Percentiles rank a stretch among this genome's conserved stretches.
Conservation (phyloP, 2,888 invertebrate genomes). For the Cremastinae sp. region DNA sequence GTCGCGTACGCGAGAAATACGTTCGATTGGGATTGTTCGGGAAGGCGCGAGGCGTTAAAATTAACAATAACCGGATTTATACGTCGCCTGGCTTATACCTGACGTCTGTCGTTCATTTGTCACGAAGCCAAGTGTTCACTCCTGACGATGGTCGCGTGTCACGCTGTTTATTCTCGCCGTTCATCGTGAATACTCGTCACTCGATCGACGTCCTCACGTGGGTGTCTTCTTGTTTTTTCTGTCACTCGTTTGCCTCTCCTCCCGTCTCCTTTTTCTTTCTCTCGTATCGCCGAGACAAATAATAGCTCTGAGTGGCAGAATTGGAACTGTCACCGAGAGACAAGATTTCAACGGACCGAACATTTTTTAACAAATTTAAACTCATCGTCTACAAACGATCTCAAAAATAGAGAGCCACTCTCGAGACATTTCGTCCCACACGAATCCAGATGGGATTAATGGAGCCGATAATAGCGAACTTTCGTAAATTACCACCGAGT, state of each 20-base stretch:
- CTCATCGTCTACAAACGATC: too few relatives aligned
- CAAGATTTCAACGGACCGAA: background rate
- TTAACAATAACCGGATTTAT: conserved; percentile 55
- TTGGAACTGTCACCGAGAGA: conserved; percentile 8
- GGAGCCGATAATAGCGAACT: too few relatives aligned
- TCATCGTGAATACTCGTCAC: conserved; percentile 41
- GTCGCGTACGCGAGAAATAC: conserved; percentile 26
- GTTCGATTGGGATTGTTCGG: conserved; percentile 3
- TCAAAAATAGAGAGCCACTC: too few relatives aligned
- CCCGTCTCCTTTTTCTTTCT: background rate
- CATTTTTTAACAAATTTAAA: conserved; percentile 1
- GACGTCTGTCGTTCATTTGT: conserved; percentile 49
- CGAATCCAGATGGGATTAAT: too few relatives aligned
- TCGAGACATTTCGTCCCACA: too few relatives aligned
- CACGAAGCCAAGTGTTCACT: conserved; percentile 47
- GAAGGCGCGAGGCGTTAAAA: conserved; percentile 42
- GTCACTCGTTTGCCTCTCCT: conserved; percentile 1
- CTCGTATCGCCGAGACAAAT: conserved; percentile 22
- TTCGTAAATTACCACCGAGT: too few relatives aligned
- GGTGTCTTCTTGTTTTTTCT: conserved; percentile 27
- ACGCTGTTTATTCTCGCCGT: conserved; percentile 21
- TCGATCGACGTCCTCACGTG: conserved; percentile 51
- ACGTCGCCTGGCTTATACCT: conserved; percentile 17
- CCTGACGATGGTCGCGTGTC: conserved; percentile 44
- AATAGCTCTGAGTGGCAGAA: conserved; percentile 50